Conservation (phyloP, 2,797 vertebrate species). For the Sebastes taczanowskii region DNA sequence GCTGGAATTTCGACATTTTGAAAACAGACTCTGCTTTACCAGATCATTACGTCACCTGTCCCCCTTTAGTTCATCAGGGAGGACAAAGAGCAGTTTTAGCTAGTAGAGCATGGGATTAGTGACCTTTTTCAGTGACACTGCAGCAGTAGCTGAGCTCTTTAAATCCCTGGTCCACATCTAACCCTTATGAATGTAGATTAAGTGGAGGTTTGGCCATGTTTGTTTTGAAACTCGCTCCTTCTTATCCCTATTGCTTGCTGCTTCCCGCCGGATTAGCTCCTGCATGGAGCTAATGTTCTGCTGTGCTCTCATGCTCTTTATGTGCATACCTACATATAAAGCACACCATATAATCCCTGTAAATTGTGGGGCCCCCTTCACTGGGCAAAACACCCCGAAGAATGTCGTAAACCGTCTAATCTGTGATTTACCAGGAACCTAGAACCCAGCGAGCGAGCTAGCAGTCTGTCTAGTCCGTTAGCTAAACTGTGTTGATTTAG, state of each 20-base stretch:
- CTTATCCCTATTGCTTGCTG: constrained; percentile 64
- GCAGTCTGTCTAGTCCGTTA: constrained; percentile 23
- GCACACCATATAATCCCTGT: constrained; percentile 76
- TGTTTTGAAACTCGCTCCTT: constrained; percentile 76
- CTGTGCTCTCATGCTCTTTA: constrained; percentile 69
- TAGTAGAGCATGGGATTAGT: constrained; percentile 18
- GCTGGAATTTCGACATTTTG: neutral
- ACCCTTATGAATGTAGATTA: constrained; percentile 72
- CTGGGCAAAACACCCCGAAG: constrained; percentile 76
- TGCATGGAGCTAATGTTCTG: constrained; percentile 50
- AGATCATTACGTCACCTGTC: constrained; percentile 28
- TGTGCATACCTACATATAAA: constrained; percentile 80
- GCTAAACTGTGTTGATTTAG: constrained; percentile 26
- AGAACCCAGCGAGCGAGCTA: constrained; percentile 36
- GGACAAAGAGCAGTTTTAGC: constrained; percentile 52
- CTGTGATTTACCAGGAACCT: constrained; percentile 76
- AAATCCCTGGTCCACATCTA: constrained; percentile 48
- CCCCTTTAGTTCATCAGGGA: neutral
- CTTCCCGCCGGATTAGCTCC: constrained; percentile 71
- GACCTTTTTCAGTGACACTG: constrained; percentile 43
- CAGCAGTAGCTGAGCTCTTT: constrained; percentile 50
- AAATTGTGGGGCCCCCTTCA: constrained; percentile 67
- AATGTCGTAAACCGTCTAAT: constrained; percentile 84
- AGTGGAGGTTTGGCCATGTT: constrained; percentile 66
- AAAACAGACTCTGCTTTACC: neutral